Conservation (phyloP, 2,797 vertebrate species). For the Lindbergichthys nudifrons region DNA sequence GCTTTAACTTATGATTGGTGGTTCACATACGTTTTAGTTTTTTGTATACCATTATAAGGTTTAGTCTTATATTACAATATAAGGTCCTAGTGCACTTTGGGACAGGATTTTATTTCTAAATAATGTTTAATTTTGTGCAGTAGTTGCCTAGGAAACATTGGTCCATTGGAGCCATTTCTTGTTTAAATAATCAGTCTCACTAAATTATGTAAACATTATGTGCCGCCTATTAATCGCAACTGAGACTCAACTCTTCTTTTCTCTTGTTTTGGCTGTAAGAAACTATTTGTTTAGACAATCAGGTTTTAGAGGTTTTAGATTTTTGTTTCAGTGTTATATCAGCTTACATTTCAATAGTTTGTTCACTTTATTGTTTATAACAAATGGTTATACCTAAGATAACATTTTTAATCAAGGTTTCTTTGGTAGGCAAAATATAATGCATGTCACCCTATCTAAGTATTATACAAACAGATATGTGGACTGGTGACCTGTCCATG, state of each 20-base stretch:
- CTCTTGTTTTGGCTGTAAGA: neutral
- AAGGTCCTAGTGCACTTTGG: neutral
- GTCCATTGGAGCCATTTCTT: neutral
- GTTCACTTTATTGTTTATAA: neutral
- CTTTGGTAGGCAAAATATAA: neutral
- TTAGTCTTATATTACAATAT: neutral
- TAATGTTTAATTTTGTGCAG: constrained; percentile 5
- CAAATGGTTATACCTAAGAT: neutral
- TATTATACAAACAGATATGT: constrained; percentile 3
- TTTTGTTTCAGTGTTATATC: neutral
- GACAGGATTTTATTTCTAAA: neutral
- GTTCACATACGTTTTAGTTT: constrained; percentile 7
- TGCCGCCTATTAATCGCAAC: neutral
- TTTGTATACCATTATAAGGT: neutral
- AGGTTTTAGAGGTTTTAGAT: neutral
- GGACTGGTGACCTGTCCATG: constrained; percentile 4
- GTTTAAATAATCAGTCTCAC: neutral
- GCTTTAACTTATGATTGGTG: neutral
- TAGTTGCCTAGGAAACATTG: neutral
- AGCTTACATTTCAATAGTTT: neutral
- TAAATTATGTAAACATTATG: neutral
- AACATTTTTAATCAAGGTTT: neutral
- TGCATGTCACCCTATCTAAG: neutral
- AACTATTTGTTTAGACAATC: neutral
- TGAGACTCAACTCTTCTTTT: neutral